Evolutionary conservation across 2,888 invertebrate genomes (phyloP), one percentile per base, ranked within the genome.

Genomic region (Teinopalpus imperialis): DNA sequence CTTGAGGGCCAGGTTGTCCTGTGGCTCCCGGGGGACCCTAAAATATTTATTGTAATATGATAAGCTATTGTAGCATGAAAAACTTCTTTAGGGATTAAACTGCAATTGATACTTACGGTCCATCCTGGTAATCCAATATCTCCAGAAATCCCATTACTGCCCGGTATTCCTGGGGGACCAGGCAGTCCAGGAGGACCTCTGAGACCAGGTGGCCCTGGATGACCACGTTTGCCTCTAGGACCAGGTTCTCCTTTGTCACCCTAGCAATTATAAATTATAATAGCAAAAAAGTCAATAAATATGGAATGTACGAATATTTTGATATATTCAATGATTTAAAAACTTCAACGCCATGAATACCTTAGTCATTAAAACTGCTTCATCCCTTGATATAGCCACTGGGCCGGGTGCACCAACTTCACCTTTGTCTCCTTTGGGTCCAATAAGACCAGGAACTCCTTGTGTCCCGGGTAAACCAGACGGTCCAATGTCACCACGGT

Each of bases 81-180:
- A n/a, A n/a, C n/a, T n/a, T n/a, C n/a, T n/a, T n/a, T n/a, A n/a
- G n/a, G n/a, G n/a, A n/a, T n/a, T n/a, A n/a, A n/a, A n/a, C n/a
- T n/a, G n/a, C n/a, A n/a, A n/a, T n/a, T n/a, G n/a, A n/a, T 51
- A 50, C 72, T 74, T 60, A 90, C 92, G 90, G 91, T 95, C 95
- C 92, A 93, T 91, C 95, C 95, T 6, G 94, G 94, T 51, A 93
- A 78, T 47, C 94, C 94, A 60, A 94, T 93, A 71, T 95, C 95
- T 40, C 95, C 94, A 26, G 91, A 89, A 45, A 85, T 80, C 36
- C 94, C 94, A 32, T 93, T 90, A 49, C 90, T 91, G 16, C 94
- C 93, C 0, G 93, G 90, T 14, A 91, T 91, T 18, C 95, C 95
- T 16, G 92, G 92, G 6, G 92, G 92, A 9, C 94, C 94, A 3